Base-by-base conservation (phyloP, 2,888 invertebrate species). In the Dolichomitus sp. region DNA sequence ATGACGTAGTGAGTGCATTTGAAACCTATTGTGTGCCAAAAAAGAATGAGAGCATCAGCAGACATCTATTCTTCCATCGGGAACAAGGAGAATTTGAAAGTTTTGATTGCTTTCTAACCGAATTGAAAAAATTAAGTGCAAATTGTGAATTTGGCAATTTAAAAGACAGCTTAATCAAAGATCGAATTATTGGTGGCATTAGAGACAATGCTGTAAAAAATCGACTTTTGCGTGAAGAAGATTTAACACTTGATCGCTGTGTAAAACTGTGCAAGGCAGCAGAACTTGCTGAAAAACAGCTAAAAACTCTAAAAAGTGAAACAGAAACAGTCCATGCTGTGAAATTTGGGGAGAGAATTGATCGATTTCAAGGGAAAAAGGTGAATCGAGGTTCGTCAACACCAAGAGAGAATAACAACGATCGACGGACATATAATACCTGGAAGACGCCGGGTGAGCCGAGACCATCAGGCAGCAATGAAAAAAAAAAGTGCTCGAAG, bases 71-170 rank as follows among this genome's bases (percentile, higher is more conserved):
- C 4, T 30, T 30, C 30, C 30, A 30, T 30, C 40, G 85, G 14
- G 45, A 30, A 5, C 87, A 88, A 72, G 50, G 75, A 19, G 48
- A 63, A 14, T 84, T 80, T 42, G 88, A 87, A 66, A 57, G 45
- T n/a, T 86, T 89, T 59, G 86, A 86, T 12, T 48, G 19, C 19
- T 88, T 86, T 75, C 12, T 89, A n/a, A 87, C 86, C 7, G 87
- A 87, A 0, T 57, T 88, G 12, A 86, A 86, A 61, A 88, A 63
- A 42, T 17, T 86, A 7, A 87, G 86, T 76, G 61, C 76, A 4
- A 80, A 81, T 45, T 89, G 86, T 85, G 79, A 79, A 14, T 89
- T 89, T 54, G 87, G 84, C 6, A 57, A 57, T 11, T 68, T 86
- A 7, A 83, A 82, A 73, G 87, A 88, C 30, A 84, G 87, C 42